These are phyloP conservation scores for Euclidia mi DNA, from an alignment of 2,888 invertebrate species.

Conservation along the genomic window DNA sequence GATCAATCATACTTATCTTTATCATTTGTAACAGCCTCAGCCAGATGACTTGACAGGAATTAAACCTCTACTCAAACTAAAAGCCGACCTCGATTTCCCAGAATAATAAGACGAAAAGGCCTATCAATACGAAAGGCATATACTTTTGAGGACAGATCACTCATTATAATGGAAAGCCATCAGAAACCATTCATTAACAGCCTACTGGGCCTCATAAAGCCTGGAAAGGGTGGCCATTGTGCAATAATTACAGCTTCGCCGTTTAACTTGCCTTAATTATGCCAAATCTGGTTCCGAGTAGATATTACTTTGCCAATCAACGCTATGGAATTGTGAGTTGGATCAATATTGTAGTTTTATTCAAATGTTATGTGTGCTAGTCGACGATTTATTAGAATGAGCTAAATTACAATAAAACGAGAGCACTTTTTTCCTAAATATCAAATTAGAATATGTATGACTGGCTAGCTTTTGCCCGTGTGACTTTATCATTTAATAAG, in stretches of 20 bases:
- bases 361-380: not conserved
- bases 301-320: not conserved
- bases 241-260: constrained; percentile 6
- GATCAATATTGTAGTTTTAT: not conserved
- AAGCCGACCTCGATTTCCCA: too few relatives aligned
- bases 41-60: too few relatives aligned
- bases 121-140: not conserved
- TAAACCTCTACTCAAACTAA: too few relatives aligned
- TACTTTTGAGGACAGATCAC: constrained; percentile 1
- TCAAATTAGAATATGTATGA: too few relatives aligned
- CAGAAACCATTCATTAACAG: constrained; percentile 1
- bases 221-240: constrained; percentile 12
- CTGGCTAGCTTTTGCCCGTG: too few relatives aligned
- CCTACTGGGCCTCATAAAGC: constrained; percentile 1
- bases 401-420: too few relatives aligned
- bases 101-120: not conserved
- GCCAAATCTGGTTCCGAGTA: constrained; percentile 5
- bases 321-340: not conserved
- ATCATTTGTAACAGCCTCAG: too few relatives aligned
- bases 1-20: too few relatives aligned
- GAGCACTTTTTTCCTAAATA: too few relatives aligned
- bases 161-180: constrained; percentile 4
- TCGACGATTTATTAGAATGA: too few relatives aligned
- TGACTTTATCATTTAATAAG: too few relatives aligned
- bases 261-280: constrained; percentile 7